phyloP scores from a whole-genome alignment of 2,888 invertebrate genomes.

The Cosmopolites sordidus region DNA sequence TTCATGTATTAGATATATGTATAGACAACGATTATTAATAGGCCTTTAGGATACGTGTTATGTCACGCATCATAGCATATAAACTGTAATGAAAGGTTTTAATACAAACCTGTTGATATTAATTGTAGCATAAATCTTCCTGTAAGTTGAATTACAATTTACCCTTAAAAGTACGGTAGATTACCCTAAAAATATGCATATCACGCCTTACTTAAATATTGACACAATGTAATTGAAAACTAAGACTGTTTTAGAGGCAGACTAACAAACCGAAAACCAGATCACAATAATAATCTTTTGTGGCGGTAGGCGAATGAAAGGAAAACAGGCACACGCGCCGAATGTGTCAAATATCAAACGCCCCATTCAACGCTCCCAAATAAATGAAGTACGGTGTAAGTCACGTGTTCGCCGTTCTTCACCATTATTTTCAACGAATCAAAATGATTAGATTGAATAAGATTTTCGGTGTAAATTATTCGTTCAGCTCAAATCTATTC shows the following conservation, averaged over 20 bases:
- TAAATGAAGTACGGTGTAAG: slow-evolving; percentile 34
- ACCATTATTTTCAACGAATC: slow-evolving; percentile 32
- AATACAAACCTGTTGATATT: too few relatives aligned
- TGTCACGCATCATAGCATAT: too few relatives aligned
- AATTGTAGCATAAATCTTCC: too few relatives aligned
- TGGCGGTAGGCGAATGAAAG: slow-evolving; percentile 46
- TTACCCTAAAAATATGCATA: too few relatives aligned
- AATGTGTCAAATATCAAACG: slow-evolving; percentile 44
- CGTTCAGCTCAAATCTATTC: slow-evolving; percentile 27
- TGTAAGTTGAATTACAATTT: too few relatives aligned
- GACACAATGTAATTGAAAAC: not conserved
- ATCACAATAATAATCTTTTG: slow-evolving; percentile 37
- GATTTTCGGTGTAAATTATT: slow-evolving; percentile 33
- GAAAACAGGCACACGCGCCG: slow-evolving; percentile 46
- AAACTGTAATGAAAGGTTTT: not conserved
- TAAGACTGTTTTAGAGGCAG: not conserved
- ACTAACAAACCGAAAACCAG: slow-evolving; percentile 30
- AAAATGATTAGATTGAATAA: slow-evolving; percentile 32
- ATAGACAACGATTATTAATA: too few relatives aligned
- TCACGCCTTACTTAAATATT: not conserved
- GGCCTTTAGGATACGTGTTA: too few relatives aligned
- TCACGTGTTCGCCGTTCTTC: slow-evolving; percentile 38
- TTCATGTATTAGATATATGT: too few relatives aligned
- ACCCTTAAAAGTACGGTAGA: too few relatives aligned
- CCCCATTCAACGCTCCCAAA: slow-evolving; percentile 35